Percentiles rank a stretch among this genome's conserved stretches.
Evolutionary conservation across 2,797 vertebrate species (phyloP).

Genomic region (Pipistrellus kuhlii): DNA sequence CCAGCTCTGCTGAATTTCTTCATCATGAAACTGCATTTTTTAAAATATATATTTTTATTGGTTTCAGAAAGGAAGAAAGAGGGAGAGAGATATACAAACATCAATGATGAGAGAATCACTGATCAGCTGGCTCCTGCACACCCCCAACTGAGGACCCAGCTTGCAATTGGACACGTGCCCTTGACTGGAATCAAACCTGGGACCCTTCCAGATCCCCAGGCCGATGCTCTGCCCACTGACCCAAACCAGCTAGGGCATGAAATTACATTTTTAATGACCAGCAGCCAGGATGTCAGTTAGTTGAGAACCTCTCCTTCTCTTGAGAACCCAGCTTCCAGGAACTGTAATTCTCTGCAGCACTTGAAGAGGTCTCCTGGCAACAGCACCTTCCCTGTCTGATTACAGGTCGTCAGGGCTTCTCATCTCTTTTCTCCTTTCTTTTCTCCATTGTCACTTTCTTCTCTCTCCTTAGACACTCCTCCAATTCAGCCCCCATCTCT

Average conservation of each 20-base stretch:
- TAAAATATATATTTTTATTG: too few relatives aligned
- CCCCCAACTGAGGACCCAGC: too few relatives aligned
- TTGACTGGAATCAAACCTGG: too few relatives aligned
- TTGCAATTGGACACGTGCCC: too few relatives aligned
- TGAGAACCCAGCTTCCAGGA: background rate
- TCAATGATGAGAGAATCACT: too few relatives aligned
- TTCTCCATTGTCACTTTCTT: background rate
- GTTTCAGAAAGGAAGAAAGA: too few relatives aligned
- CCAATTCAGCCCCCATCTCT: background rate
- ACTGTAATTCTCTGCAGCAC: background rate
- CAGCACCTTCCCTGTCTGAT: background rate
- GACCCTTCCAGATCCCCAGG: too few relatives aligned
- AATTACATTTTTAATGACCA: constrained; percentile 3
- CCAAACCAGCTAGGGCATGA: background rate
- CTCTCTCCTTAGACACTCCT: background rate
- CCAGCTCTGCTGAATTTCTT: background rate
- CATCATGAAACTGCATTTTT: background rate
- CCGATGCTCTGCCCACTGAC: too few relatives aligned
- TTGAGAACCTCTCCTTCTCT: background rate
- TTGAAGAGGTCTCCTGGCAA: constrained; percentile 57
- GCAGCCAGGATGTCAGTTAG: background rate
- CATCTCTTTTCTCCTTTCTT: background rate
- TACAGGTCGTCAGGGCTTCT: background rate
- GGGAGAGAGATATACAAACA: too few relatives aligned
- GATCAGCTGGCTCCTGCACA: too few relatives aligned